phyloP scores from a whole-genome alignment of 2,797 vertebrate genomes.

The Chanos chanos region DNA sequence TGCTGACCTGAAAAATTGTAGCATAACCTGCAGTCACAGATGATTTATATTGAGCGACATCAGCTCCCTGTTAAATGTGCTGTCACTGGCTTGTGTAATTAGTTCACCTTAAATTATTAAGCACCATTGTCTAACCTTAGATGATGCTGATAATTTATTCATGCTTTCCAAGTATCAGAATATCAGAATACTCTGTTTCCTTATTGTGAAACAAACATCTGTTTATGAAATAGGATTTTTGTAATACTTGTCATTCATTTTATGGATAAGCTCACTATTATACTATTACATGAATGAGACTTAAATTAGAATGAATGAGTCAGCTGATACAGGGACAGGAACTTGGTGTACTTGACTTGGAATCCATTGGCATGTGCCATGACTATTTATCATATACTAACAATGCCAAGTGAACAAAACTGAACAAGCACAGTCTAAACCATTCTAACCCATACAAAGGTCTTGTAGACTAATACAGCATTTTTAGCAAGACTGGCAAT shows the following conservation, averaged over 20 bases:
- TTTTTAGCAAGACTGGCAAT: neutral
- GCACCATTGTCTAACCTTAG: conserved; percentile 44
- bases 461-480: neutral
- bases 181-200: no score
- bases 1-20: conserved; percentile 12
- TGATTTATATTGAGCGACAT: conserved; percentile 42
- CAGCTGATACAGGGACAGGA: no score
- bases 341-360: no score
- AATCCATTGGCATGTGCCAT: no score
- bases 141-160: conserved; percentile 56
- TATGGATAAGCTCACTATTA: no score
- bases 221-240: no score
- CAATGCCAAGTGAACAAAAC: no score
- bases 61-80: conserved; percentile 22
- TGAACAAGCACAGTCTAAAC: neutral
- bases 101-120: conserved; percentile 53
- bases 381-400: no score
- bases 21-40: conserved; percentile 32
- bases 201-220: conserved; percentile 23
- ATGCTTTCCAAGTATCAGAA: conserved; percentile 40
- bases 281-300: no score
- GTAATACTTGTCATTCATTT: no score
- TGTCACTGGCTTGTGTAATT: conserved; percentile 53
- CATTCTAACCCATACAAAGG: neutral
- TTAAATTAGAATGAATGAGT: no score